Evolutionary conservation across 2,113 vertebrate species (phyloP), one percentile per base, ranked within the genome.

Genomic region (Galeopterus variegatus): DNA sequence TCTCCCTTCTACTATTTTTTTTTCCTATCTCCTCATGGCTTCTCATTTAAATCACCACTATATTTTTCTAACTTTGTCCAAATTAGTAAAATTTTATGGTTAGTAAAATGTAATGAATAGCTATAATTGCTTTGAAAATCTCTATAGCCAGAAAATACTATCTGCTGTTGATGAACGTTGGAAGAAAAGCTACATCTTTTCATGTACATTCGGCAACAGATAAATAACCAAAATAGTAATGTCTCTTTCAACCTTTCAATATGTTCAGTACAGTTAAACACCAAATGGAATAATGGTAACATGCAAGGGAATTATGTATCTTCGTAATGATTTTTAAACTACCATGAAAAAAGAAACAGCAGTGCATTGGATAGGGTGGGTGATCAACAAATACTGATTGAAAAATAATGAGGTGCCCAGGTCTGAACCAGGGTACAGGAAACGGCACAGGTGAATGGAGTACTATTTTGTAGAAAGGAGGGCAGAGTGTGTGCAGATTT

Each of bases 181-280:
- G 17, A 80, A 95, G 91, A 76, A 91, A 96, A 93, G 72, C 94
- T 96, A 67, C 94, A 90, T 96, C 94, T 98, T 96, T 97, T 72
- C 91, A 67, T 94, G 97, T 92, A 79, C 88, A 97, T 92, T 92
- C 96, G n/a, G 96, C 94, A 94, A 96, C 94, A 96, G 94, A 98
- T 92, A 98, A 98, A 98, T 96, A 97, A 97, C 97, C 96, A 95
- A 98, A 98, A 98, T 94, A 98, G 97, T 80, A 87, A 95, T 95
- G 97, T 96, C 96, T 98, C 97, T 93, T 94, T 97, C 92, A 94
- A 96, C 97, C 96, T 97, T 97, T 96, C 98, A 97, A 96, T 96
- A 97, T 97, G 97, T 93, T 98, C 95, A 89, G 94, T 83, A 52
- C 88, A 95, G 97, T 89, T 96, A 97, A 97, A 97, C 97, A 97